Conservation (phyloP, 2,113 vertebrate genomes). For the Seriola rivoliana region DNA sequence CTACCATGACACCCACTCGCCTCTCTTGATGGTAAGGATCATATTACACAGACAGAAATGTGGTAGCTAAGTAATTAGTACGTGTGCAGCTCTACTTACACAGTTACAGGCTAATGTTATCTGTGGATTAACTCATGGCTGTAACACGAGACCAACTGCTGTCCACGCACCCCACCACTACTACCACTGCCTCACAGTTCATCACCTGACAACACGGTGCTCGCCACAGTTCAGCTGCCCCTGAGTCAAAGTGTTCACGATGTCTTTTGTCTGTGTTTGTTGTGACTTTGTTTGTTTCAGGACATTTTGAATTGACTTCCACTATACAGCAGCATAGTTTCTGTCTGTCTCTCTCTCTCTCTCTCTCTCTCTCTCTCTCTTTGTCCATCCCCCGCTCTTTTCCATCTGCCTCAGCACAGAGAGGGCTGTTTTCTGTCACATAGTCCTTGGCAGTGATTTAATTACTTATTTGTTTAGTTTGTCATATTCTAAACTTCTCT, state of each 20-base stretch:
- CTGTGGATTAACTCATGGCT: slow-evolving; percentile 45
- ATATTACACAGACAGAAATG: slow-evolving; percentile 30
- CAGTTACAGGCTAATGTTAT: slow-evolving; percentile 33
- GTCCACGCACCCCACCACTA: background rate
- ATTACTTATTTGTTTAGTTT: slow-evolving; percentile 81
- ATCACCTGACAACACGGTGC: slow-evolving; percentile 1
- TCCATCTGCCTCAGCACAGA: slow-evolving; percentile 60
- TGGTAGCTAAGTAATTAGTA: slow-evolving; percentile 42
- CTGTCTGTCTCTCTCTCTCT: slow-evolving; percentile 16
- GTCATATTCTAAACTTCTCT: slow-evolving; percentile 72
- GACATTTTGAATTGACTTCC: slow-evolving; percentile 19
- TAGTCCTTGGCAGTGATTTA: slow-evolving; percentile 74
- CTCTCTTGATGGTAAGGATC: slow-evolving; percentile 24
- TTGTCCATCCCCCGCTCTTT: slow-evolving; percentile 56
- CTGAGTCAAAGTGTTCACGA: background rate
- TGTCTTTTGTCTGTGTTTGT: slow-evolving; percentile 9
- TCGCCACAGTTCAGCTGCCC: background rate
- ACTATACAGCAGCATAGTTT: slow-evolving; percentile 5
- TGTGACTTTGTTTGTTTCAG: slow-evolving; percentile 4
- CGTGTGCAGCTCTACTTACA: slow-evolving; percentile 49
- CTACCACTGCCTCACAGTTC: background rate
- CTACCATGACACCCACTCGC: slow-evolving; percentile 4
- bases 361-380: background rate
- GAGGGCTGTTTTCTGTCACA: slow-evolving; percentile 63
- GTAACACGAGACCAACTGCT: slow-evolving; percentile 56